Evolutionary conservation across 64 coral and sea anemone genomes (phyloP), one percentile per base, ranked within the genome.

Genomic region (Pocillopora verrucosa): DNA sequence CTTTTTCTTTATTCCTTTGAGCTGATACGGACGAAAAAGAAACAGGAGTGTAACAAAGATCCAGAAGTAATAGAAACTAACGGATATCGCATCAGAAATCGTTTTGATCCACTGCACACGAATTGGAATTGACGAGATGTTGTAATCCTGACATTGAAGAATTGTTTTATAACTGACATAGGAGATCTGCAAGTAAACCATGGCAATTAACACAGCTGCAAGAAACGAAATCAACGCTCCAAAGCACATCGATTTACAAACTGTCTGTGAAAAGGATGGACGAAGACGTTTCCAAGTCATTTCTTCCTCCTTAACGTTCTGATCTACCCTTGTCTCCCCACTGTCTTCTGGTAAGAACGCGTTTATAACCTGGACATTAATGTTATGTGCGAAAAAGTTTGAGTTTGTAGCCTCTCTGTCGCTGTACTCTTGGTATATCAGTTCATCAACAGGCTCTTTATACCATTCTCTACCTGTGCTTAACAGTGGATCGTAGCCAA

Each of bases 391-490:
- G 17, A 68, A 11, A 70, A 24, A 70, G 3, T 10, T 5, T 20
- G 20, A 24, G 0, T 24, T 70, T 70, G 67, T 70, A 20, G 25
- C 22, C 25, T 70, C 5, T n/a, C n/a, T 70, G 67, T 70, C 67
- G 20, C 67, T 24, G 20, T 70, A 70, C n/a, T 70, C 67, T 70
- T 70, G 67, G 67, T 70, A 70, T 25, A 26, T 70, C 22, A 70
- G 76, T 19, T 79, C 37, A 79, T 59, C 37, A 9, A 56, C 76
- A 20, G 76, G 34, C 19, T 59, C 11, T 7, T 45, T 17, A 57
- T 77, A 77, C 34, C 76, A 57, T 4, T 77, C 34, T 77, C 75
- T 19, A 41, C 75, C 74, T 34, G 30, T 76, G 34, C 74, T 76
- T 51, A n/a, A 11, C 11, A 76, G 26, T 10, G 63, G 12, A 15